Evolutionary conservation across 2,797 vertebrate species (phyloP).

Genomic region (Gymnothorax javanicus): DNA sequence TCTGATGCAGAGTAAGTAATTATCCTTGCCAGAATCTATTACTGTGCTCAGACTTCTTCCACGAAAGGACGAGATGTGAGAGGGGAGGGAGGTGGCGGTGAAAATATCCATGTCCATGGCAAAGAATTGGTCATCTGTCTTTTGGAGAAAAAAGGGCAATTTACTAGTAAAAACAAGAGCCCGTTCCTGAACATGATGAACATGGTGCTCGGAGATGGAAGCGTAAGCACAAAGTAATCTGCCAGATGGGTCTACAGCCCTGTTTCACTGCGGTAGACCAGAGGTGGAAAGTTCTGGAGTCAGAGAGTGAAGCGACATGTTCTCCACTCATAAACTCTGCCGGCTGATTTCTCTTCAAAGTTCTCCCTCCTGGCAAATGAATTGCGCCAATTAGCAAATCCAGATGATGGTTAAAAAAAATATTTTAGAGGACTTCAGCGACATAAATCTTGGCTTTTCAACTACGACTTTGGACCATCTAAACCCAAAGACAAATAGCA

Average conservation of each 20-base stretch:
- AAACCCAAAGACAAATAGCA: slow-evolving; percentile 50
- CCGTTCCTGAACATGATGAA: not conserved
- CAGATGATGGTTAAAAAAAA: too few species aligned
- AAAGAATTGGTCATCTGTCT: not conserved
- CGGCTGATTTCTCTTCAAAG: too few species aligned
- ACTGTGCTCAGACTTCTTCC: slow-evolving; percentile 35
- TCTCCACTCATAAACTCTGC: too few species aligned
- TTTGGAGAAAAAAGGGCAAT: not conserved
- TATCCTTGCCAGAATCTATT: slow-evolving; percentile 44
- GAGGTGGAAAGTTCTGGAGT: not conserved
- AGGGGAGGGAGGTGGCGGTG: slow-evolving; percentile 15
- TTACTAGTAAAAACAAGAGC: slow-evolving; percentile 19
- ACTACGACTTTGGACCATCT: slow-evolving; percentile 6
- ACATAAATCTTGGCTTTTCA: too few species aligned
- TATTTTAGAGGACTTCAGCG: too few species aligned
- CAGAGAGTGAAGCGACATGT: too few species aligned
- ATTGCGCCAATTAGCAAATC: too few species aligned
- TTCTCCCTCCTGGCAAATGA: too few species aligned
- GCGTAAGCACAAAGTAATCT: slow-evolving; percentile 28
- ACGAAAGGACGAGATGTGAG: slow-evolving; percentile 29
- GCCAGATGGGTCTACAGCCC: slow-evolving; percentile 38
- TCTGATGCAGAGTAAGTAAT: slow-evolving; percentile 48
- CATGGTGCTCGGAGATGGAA: slow-evolving; percentile 1
- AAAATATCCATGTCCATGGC: not conserved
- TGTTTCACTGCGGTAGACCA: slow-evolving; percentile 19